Evolutionary conservation across 2,113 vertebrate species (phyloP), one percentile per base, ranked within the genome.

Genomic region (Notarius quadriscutis): DNA sequence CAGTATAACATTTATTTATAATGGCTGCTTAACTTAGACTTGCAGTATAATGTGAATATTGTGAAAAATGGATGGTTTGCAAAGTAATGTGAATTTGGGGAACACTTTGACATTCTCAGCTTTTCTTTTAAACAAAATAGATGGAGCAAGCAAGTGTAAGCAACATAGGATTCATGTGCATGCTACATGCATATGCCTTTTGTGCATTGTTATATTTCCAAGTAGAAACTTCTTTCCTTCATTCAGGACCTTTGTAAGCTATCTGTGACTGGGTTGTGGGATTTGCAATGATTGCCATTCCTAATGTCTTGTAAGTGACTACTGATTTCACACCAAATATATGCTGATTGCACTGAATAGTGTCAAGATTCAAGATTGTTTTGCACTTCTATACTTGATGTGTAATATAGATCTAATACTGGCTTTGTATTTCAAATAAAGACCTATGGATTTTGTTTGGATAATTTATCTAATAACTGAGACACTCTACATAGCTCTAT

Each of bases 351-450:
- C 79, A 81, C 79, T 60, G 30, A 81, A 41, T 60, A 6, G 10
- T 20, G 8, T 18, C n/a, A 30, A 34, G 58, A 60, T 25, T 25
- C 12, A 22, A 41, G n/a, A 79, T 10, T 86, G 20, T 15, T 67
- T 79, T 81, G 75, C 60, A 86, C 62, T 80, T 80, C 60, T 67
- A 6, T 27, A 10, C 11, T 22, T 86, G 17, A 2, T 79, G 15
- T 79, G 25, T 50, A 63, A 25, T 65, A 17, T 12, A 63, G 25
- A 18, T 85, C 7, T 41, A 50, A 75, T 60, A 6, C 12, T 41
- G 9, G 41, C 15, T 62, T 86, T 86, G 71, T 65, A 86, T 50
- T 77, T 78, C n/a, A 78, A 8, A 63, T 77, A 27, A 48, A 17
- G 1, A 77, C 41, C 4, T 62, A 14, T 41, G 15, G 1, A 7